These are phyloP conservation scores for Coelinius sp. DNA, from an alignment of 2,888 invertebrate species.

Conservation along the genomic window DNA sequence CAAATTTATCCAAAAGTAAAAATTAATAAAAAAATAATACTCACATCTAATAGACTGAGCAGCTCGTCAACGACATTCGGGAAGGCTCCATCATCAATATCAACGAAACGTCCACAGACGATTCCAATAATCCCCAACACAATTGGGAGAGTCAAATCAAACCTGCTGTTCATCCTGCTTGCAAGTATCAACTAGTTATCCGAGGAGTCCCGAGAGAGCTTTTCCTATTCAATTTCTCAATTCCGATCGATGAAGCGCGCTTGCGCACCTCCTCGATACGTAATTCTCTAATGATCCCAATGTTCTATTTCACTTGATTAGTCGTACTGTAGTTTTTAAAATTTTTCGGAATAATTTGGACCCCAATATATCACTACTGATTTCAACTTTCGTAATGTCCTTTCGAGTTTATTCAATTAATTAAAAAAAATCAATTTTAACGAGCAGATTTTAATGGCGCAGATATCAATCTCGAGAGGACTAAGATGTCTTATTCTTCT, in stretches of 20 bases:
- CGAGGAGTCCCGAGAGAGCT: constrained; percentile 7
- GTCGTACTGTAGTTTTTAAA: not conserved
- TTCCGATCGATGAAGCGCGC: constrained; percentile 47
- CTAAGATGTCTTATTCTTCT: constrained; percentile 26
- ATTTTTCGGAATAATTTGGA: not conserved
- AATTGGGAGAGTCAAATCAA: not conserved
- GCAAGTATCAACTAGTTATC: constrained; percentile 2
- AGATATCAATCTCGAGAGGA: constrained; percentile 29
- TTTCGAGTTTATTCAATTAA: not conserved
- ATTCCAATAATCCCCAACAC: constrained; percentile 7
- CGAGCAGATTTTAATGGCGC: constrained; percentile 21
- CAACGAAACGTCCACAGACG: constrained; percentile 4
- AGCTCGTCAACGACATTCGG: constrained; percentile 30
- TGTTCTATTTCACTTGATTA: not conserved
- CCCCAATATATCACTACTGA: not conserved
- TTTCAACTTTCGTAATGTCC: not conserved
- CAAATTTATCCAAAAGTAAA: not conserved
- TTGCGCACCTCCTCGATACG: constrained; percentile 38
- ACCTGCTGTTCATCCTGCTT: constrained; percentile 1
- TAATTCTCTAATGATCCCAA: constrained; percentile 8
- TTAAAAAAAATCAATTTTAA: constrained; percentile 2
- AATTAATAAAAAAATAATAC: not conserved
- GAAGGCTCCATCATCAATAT: constrained; percentile 12
- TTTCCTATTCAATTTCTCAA: not conserved
- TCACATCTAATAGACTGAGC: constrained; percentile 24